Conservation (phyloP, 2,113 vertebrate species). For the Anarrhichthys ocellatus region DNA sequence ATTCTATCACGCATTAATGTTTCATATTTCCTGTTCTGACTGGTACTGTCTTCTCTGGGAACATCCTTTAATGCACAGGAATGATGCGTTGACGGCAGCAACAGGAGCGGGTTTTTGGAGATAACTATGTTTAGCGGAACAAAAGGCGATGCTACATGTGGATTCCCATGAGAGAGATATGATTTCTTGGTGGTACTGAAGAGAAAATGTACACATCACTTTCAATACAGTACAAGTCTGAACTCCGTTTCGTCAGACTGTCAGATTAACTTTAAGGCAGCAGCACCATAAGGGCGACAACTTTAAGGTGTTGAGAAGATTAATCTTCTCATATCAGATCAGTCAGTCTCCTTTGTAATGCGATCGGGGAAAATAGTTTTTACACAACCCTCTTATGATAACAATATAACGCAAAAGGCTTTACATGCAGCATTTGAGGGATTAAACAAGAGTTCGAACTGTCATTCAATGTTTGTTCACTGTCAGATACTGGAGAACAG, state of each 20-base stretch:
- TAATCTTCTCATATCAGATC: not conserved
- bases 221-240: not conserved
- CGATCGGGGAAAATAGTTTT: not conserved
- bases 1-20: not conserved
- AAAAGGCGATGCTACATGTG: not conserved
- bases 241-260: not conserved
- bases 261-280: not conserved
- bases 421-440: not conserved
- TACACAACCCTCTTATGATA: not conserved
- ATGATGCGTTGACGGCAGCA: not conserved
- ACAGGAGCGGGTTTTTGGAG: not conserved
- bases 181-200: not conserved
- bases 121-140: not conserved
- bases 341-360: not conserved
- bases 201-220: not conserved
- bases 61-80: not conserved
- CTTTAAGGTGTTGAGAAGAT: not conserved
- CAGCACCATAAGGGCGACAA: not conserved
- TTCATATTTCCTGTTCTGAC: slow-evolving; percentile 1
- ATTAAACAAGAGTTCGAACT: not conserved
- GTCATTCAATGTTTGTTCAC: not conserved
- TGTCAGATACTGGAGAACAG: not conserved
- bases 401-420: not conserved
- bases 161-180: not conserved
- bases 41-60: not conserved